Evolutionary conservation across 2,797 vertebrate genomes (phyloP).

Genomic region (Thamnophis elegans): DNA sequence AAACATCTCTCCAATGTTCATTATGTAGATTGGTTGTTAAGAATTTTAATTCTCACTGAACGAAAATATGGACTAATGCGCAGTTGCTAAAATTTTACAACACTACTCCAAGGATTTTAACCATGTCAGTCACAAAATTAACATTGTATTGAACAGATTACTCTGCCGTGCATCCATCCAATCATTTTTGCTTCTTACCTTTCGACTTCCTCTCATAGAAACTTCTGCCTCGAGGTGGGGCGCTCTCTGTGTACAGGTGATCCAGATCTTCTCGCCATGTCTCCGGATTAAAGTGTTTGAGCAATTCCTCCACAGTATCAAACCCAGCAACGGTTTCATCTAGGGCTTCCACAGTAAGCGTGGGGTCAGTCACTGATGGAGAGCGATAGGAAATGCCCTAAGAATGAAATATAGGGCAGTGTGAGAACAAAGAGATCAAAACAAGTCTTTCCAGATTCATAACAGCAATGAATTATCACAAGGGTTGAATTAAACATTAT

Average conservation of each 20-base stretch:
- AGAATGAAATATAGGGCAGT: slow-evolving; percentile 72
- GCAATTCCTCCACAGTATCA: slow-evolving; percentile 89
- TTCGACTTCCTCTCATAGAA: slow-evolving; percentile 87
- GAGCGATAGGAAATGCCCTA: slow-evolving; percentile 76
- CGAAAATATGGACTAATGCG: slow-evolving; percentile 32
- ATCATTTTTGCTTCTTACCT: slow-evolving; percentile 72
- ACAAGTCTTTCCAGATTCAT: neutral
- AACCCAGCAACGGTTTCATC: slow-evolving; percentile 87
- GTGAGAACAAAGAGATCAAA: slow-evolving; percentile 43
- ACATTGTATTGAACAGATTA: neutral
- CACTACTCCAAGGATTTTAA: neutral
- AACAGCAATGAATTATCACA: neutral
- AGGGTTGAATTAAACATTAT: neutral
- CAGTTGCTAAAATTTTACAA: neutral
- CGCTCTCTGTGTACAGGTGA: slow-evolving; percentile 83
- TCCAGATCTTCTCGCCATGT: slow-evolving; percentile 94
- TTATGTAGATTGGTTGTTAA: slow-evolving; percentile 45
- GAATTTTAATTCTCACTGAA: slow-evolving; percentile 51
- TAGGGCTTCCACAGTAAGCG: slow-evolving; percentile 81
- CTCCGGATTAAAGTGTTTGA: slow-evolving; percentile 85
- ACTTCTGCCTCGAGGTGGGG: slow-evolving; percentile 82
- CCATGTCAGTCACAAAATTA: neutral
- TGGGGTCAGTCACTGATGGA: slow-evolving; percentile 77
- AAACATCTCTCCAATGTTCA: slow-evolving; percentile 55
- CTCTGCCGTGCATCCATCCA: slow-evolving; percentile 43